These are phyloP conservation scores for Caenorhabditis inopinata DNA, from an alignment of 1,140 invertebrate species.

Conservation along the genomic window DNA sequence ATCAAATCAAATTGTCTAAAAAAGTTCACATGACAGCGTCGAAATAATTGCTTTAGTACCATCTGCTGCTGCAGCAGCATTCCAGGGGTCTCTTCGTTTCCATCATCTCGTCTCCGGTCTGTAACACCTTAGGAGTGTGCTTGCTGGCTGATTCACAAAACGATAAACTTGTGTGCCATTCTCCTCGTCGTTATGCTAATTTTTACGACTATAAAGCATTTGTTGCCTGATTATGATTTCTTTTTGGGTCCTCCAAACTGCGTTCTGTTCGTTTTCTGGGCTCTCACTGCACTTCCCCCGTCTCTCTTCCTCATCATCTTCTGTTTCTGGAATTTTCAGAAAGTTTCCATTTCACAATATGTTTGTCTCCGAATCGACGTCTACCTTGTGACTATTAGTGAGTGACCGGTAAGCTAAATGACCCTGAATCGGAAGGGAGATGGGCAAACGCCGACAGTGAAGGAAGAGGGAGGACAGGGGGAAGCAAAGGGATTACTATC, in stretches of 20 bases:
- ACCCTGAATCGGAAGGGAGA: constrained; percentile 14
- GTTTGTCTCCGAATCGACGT: not conserved
- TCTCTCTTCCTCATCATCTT: not conserved
- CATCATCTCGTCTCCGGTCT: too few species aligned
- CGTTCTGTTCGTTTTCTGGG: not conserved
- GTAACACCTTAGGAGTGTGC: constrained; percentile 16
- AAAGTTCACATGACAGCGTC: too few species aligned
- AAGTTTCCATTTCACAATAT: not conserved
- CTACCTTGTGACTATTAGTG: constrained; percentile 6
- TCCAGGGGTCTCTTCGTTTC: too few species aligned
- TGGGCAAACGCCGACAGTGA: not conserved
- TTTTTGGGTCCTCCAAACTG: not conserved
- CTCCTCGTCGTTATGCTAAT: not conserved
- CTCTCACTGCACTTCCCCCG: too few species aligned
- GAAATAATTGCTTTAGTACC: too few species aligned
- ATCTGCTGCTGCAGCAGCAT: too few species aligned
- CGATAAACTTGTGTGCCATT: not conserved
- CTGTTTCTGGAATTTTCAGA: not conserved
- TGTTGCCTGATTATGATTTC: not conserved
- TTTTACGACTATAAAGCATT: not conserved
- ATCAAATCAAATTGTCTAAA: too few species aligned
- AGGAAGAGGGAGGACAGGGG: not conserved
- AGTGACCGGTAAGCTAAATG: constrained; percentile 25
- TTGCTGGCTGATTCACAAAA: not conserved
- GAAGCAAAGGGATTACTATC: not conserved